Conservation (phyloP, 1,140 invertebrate genomes). For the Aphaenogaster ashmeadi region DNA sequence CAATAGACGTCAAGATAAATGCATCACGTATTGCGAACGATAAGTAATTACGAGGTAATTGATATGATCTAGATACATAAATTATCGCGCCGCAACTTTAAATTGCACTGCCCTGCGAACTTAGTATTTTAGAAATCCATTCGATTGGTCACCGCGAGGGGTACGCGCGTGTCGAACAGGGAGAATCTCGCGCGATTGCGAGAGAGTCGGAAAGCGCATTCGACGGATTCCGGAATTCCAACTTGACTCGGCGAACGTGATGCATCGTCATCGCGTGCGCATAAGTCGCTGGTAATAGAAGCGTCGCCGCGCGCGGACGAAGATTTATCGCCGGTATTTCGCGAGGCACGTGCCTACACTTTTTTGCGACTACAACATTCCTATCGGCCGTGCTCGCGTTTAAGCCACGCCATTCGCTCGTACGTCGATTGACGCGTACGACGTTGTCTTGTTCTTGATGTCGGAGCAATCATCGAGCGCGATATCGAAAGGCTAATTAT, state of each 20-base stretch:
- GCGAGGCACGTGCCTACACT: constrained; percentile 71
- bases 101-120: background rate
- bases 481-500: constrained; percentile 30
- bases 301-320: constrained; percentile 64
- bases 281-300: constrained; percentile 64
- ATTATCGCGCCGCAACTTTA: background rate
- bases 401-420: constrained; percentile 35
- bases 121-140: constrained; percentile 4
- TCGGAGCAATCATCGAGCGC: constrained; percentile 3
- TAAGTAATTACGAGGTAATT: constrained; percentile 25
- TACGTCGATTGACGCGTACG: constrained; percentile 17
- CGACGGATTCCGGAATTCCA: constrained; percentile 69
- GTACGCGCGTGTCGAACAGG: background rate
- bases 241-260: constrained; percentile 65
- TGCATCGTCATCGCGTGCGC: constrained; percentile 71
- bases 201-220: constrained; percentile 26
- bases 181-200: constrained; percentile 9
- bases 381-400: constrained; percentile 57
- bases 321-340: constrained; percentile 72
- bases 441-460: constrained; percentile 26
- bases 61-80: background rate
- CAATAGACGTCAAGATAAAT: background rate
- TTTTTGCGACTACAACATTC: constrained; percentile 72
- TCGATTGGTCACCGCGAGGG: background rate
- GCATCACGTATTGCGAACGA: background rate